Conservation (phyloP, 2,888 invertebrate species). For the Drosophila subquinaria region DNA sequence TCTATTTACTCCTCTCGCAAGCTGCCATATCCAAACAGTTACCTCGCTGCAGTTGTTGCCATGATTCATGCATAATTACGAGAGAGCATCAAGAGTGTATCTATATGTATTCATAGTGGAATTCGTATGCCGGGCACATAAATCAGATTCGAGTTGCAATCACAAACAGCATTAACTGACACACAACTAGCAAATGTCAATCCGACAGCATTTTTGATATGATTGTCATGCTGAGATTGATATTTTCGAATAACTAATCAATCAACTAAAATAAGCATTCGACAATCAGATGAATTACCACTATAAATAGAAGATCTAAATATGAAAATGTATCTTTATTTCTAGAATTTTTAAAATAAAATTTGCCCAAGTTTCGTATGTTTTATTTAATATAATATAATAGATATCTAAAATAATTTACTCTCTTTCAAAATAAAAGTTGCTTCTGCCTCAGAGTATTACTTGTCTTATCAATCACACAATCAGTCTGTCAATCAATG, state of each 20-base stretch:
- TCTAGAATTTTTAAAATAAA: neutral
- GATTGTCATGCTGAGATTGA: slow-evolving; percentile 20
- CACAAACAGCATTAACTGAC: slow-evolving; percentile 22
- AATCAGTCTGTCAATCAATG: too few relatives aligned
- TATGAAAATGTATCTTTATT: neutral
- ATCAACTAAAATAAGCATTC: neutral
- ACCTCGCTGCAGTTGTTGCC: slow-evolving; percentile 58
- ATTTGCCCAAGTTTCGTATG: too few relatives aligned
- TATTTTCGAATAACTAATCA: neutral
- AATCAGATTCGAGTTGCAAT: slow-evolving; percentile 42
- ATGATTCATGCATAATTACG: slow-evolving; percentile 74
- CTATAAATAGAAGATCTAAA: neutral
- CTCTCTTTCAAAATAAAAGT: too few relatives aligned
- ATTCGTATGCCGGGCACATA: slow-evolving; percentile 55
- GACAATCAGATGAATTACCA: neutral
- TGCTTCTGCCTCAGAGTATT: too few relatives aligned
- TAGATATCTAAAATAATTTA: too few relatives aligned
- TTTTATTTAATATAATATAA: too few relatives aligned
- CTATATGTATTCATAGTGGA: slow-evolving; percentile 37
- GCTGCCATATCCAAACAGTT: neutral
- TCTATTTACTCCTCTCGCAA: neutral
- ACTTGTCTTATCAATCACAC: too few relatives aligned
- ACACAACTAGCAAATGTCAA: slow-evolving; percentile 34
- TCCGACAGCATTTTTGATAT: slow-evolving; percentile 26
- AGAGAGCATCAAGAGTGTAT: slow-evolving; percentile 20